These are phyloP conservation scores for Plodia interpunctella DNA, from an alignment of 1,140 invertebrate genomes.

Conservation along the genomic window DNA sequence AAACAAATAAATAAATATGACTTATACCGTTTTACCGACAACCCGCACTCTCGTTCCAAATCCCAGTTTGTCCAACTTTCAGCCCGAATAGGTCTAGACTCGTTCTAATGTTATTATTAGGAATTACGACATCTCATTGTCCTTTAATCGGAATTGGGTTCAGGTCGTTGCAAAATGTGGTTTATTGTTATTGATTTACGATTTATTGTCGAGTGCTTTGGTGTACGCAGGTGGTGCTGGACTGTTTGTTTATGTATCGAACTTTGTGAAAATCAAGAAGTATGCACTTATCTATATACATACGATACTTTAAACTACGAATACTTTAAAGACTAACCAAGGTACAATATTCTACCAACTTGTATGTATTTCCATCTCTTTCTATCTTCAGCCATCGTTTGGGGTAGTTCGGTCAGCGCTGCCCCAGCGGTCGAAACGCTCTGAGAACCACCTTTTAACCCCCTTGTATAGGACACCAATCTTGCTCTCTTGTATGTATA, in stretches of 20 bases:
- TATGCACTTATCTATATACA: too few species aligned
- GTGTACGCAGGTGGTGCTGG: neutral
- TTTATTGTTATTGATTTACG: neutral
- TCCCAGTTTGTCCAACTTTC: constrained; percentile 34
- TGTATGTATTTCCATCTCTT: too few species aligned
- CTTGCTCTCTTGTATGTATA: too few species aligned
- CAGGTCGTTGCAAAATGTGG: constrained; percentile 3
- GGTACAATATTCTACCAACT: too few species aligned
- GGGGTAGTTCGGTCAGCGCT: too few species aligned
- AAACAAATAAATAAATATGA: constrained; percentile 14
- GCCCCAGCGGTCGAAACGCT: too few species aligned
- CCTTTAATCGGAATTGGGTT: constrained; percentile 27
- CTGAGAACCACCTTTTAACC: too few species aligned
- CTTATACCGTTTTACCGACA: constrained; percentile 21
- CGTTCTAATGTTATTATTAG: constrained; percentile 60
- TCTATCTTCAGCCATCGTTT: too few species aligned
- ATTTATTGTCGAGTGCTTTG: neutral
- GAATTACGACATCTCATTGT: constrained; percentile 61
- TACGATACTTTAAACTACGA: too few species aligned
- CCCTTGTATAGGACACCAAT: too few species aligned
- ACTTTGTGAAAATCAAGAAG: neutral
- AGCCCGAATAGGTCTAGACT: constrained; percentile 36
- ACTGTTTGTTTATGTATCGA: too few species aligned
- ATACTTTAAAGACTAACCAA: too few species aligned
- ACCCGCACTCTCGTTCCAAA: constrained; percentile 9